These are phyloP conservation scores for Alloscopus bannaensis DNA, from an alignment of 2,888 invertebrate genomes.

Conservation along the genomic window DNA sequence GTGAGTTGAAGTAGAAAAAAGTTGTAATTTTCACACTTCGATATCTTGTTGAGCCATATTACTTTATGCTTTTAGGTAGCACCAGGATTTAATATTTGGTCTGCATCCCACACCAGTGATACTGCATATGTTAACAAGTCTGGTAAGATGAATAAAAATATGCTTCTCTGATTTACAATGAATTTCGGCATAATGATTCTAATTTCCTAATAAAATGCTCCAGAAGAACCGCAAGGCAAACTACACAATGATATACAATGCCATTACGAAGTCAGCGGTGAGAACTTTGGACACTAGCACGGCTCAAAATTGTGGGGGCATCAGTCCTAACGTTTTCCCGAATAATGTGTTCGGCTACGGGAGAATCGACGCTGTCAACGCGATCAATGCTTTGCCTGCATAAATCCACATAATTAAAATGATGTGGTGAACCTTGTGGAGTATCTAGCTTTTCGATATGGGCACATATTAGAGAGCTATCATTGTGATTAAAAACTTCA, in stretches of 20 bases:
- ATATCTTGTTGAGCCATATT: background rate
- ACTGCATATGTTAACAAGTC: slow-evolving; percentile 26
- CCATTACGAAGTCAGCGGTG: slow-evolving; percentile 8
- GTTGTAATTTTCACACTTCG: background rate
- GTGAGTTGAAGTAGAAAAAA: slow-evolving; percentile 25
- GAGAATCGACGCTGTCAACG: slow-evolving; percentile 31
- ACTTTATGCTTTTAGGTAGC: slow-evolving; percentile 12
- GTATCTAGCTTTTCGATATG: no score
- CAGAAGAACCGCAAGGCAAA: slow-evolving; percentile 7
- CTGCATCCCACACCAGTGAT: slow-evolving; percentile 21
- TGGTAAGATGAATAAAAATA: slow-evolving; percentile 17
- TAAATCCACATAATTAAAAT: slow-evolving; percentile 4
- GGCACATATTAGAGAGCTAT: no score
- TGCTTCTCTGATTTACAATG: background rate
- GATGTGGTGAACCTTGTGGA: no score
- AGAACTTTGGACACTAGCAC: slow-evolving; percentile 1
- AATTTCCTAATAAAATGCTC: slow-evolving; percentile 8
- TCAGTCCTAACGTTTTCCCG: background rate
- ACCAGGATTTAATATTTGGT: slow-evolving; percentile 21
- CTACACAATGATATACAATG: slow-evolving; percentile 3
- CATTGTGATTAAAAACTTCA: no score
- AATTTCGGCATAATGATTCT: background rate
- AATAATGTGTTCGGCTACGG: slow-evolving; percentile 50
- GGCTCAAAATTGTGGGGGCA: slow-evolving; percentile 5
- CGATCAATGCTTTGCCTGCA: slow-evolving; percentile 25